Evolutionary conservation across 2,113 vertebrate genomes (phyloP).

Genomic region (Leucoraja erinaceus): DNA sequence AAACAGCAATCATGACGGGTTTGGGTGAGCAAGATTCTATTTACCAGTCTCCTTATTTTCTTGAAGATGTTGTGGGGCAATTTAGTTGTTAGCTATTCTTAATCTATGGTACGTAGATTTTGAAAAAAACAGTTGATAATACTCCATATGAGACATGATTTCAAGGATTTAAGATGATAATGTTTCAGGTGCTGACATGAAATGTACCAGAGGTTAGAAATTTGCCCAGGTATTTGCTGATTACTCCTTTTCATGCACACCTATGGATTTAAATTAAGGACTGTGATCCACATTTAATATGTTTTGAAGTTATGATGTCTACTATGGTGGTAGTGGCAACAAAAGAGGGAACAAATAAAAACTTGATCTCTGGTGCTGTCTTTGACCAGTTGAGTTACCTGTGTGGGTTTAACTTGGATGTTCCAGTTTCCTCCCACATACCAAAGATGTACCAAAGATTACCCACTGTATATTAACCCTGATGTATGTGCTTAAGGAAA

Average conservation of each 20-base stretch:
- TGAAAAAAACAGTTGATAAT: neutral
- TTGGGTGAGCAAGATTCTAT: neutral
- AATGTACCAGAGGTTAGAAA: neutral
- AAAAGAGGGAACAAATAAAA: neutral
- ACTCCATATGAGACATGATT: neutral
- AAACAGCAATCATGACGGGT: neutral
- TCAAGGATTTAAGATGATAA: neutral
- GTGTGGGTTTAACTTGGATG: no score
- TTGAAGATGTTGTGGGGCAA: neutral
- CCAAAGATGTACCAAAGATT: no score
- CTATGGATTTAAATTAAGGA: neutral
- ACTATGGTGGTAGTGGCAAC: neutral
- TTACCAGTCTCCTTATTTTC: neutral
- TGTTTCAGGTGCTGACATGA: neutral
- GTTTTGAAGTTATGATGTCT: neutral
- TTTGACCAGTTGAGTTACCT: no score
- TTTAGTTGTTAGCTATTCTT: neutral
- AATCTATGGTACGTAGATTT: neutral
- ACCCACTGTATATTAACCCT: no score
- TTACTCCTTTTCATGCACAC: neutral
- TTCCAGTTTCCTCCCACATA: no score
- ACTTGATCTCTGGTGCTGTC: no score
- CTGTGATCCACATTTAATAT: neutral
- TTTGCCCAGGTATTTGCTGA: neutral
- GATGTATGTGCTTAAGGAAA: no score